Evolutionary conservation across 2,797 vertebrate species (phyloP), one percentile per base, ranked within the genome.

Genomic region (Gymnoscopelus microlampas): DNA sequence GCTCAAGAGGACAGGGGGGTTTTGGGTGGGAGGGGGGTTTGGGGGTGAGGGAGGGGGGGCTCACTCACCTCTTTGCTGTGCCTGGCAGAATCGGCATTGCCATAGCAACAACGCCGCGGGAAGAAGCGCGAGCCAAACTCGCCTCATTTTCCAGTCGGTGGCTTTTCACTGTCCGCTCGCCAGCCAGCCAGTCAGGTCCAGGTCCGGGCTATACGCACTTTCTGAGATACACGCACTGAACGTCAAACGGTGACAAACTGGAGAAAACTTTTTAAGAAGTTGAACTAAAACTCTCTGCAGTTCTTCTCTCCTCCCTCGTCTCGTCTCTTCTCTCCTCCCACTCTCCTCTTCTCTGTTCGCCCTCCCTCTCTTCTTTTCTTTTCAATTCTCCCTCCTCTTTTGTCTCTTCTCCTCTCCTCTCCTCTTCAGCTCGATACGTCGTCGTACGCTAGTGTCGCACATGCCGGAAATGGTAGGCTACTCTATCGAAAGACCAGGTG

Each of bases 31-130:
- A 7, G 9, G 39, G 39, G 39, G 1, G 9, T n/a, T n/a, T n/a
- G n/a, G 39, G 6, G 5, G 39, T 6, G 7, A 1, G 8, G 39
- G 39, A 7, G 9, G 39, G 39, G 39, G 1, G 9, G 7, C 39
- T 44, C 39, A 83, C 91, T 92, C 77, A 92, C 91, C 91, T 89
- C 90, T 91, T 74, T 91, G 91, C 85, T 91, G 87, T 60, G 66
- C 76, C 12, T 15, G 57, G 84, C 83, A 71, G 66, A 74, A 77
- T 84, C 80, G 88, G 65, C 75, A 78, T 84, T 81, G 88, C 88
- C 88, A 91, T 79, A 90, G 86, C 78, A 89, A 84, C 83, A 89
- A 83, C 83, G 81, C 77, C 62, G 73, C 9, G 3, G 88, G 48
- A 15, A 90, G 77, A 74, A 48, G 58, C 58, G 32, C 58, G 35